Evolutionary conservation across 1,140 invertebrate genomes (phyloP).

Genomic region (Calosoma granatense): DNA sequence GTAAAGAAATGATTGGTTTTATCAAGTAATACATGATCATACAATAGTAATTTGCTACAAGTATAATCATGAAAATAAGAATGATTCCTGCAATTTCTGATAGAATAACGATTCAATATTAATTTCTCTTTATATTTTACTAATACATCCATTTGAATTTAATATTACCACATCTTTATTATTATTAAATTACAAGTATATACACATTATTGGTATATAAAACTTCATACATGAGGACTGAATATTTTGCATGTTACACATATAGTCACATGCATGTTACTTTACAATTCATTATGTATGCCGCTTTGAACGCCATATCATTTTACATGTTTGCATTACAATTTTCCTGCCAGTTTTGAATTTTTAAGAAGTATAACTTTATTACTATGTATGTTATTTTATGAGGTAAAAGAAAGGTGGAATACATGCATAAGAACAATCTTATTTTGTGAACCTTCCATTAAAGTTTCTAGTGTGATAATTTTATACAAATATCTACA

Average conservation of each 20-base stretch:
- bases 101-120: too few species aligned
- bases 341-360: not conserved
- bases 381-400: conserved; percentile 7
- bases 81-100: too few species aligned
- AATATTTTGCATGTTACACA: not conserved
- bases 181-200: too few species aligned
- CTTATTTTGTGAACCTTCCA: not conserved
- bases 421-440: not conserved
- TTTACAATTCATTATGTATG: conserved; percentile 6
- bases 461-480: not conserved
- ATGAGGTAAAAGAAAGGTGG: not conserved
- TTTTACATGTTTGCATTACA: conserved; percentile 4
- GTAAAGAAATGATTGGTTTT: too few species aligned
- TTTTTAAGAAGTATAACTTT: conserved; percentile 7
- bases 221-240: too few species aligned
- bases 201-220: too few species aligned
- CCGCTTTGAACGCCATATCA: not conserved
- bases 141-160: too few species aligned
- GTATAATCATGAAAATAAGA: too few species aligned
- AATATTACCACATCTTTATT: too few species aligned
- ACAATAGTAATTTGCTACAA: too few species aligned
- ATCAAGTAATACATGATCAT: too few species aligned
- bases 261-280: not conserved
- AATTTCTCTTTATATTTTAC: too few species aligned
- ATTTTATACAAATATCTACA: not conserved